Base-by-base conservation (phyloP, 2,888 invertebrate genomes). In the Luperina testacea region DNA sequence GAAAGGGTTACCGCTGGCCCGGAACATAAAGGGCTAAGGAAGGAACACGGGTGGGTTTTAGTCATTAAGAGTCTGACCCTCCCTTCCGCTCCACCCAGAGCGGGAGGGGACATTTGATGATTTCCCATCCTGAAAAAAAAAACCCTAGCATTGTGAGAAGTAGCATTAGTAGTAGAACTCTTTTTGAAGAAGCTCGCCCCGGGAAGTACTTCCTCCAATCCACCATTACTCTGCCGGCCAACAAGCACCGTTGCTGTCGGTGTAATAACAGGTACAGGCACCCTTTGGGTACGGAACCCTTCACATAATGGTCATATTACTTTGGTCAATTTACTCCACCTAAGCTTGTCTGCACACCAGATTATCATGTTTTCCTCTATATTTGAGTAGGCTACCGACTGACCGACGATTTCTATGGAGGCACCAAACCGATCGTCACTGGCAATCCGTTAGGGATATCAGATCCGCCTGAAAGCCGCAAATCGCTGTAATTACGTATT, bases 371-470 rank as follows among this genome's bases (percentile, higher is more conserved):
- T 64, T 71, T 53, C 59, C n/a, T 65, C 59, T 53, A 71, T 77
- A 81, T 83, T 77, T 77, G 68, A 67, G 27, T 76, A 84, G 65
- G 57, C 67, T 57, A 17, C 61, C 9, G 53, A 11, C 45, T 80
- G 32, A 42, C 32, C 63, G 63, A 53, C 68, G 59, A 59, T 81
- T 67, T 76, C 27, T 71, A 42, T 59, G 17, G 27, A 59, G 63
- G 57, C 15, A 64, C 24, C 59, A 48, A 48, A 71, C 78, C 38
- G n/a, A 32, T 32, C 32, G 1, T 32, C 32, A 32, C 32, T 32
- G 32, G 32, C 1, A 32, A 32, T 32, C 32, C 32, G 32, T 32
- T 32, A 32, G 32, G 32, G 32, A 32, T 42, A 45, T 45, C 45
- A 45, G 0, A 45, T 45, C 45, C 59, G 20, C 32, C 32, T 53